Evolutionary conservation across 2,113 vertebrate species (phyloP).

Genomic region (Platysteira castanea): DNA sequence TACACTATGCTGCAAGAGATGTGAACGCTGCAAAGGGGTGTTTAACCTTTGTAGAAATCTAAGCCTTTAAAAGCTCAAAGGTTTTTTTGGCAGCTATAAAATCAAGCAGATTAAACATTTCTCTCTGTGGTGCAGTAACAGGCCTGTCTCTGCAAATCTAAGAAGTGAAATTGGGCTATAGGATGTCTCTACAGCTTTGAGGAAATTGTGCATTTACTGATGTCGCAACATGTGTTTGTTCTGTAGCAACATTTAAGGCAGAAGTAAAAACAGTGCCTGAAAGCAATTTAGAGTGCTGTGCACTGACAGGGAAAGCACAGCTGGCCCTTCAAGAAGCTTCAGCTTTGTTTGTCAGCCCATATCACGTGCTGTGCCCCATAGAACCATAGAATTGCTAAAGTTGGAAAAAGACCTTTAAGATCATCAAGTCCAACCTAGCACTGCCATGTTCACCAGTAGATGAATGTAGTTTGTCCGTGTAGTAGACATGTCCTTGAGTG

Average conservation of each 20-base stretch:
- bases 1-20: background rate
- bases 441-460: background rate
- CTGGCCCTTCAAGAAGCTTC: background rate
- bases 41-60: background rate
- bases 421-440: background rate
- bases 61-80: background rate
- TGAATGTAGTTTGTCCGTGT: background rate
- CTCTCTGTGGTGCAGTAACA: background rate
- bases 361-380: background rate
- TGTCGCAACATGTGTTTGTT: background rate
- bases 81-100: background rate
- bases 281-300: background rate
- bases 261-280: background rate
- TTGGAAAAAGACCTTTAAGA: background rate
- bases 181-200: background rate
- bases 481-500: background rate
- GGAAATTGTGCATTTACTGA: background rate
- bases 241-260: background rate
- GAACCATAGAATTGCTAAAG: background rate
- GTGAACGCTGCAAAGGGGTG: accelerated
- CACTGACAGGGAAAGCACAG: background rate
- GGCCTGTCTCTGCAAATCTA: background rate
- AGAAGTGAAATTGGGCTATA: background rate
- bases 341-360: background rate
- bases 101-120: background rate